Evolutionary conservation across 2,888 invertebrate species (phyloP).

Genomic region (Andrena fulva): DNA sequence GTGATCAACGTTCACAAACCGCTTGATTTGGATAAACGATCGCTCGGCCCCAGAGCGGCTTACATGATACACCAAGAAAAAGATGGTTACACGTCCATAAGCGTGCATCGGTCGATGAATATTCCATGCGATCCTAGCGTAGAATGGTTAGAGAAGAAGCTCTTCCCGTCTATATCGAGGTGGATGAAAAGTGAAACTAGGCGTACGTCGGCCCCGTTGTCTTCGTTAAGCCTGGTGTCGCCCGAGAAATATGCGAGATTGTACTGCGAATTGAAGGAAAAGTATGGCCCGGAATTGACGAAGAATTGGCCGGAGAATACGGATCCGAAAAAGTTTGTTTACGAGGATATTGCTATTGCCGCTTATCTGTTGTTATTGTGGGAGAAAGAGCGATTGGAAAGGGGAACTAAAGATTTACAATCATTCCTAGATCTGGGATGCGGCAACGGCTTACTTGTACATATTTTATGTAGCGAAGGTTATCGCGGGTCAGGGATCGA

Average conservation of each 20-base stretch:
- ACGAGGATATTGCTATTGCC: slow-evolving; percentile 98
- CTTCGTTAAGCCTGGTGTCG: slow-evolving; percentile 89
- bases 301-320: slow-evolving; percentile 97
- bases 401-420: slow-evolving; percentile 83
- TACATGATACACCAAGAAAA: slow-evolving; percentile 74
- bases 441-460: slow-evolving; percentile 97
- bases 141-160: slow-evolving; percentile 86
- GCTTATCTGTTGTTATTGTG: slow-evolving; percentile 93
- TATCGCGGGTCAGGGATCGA: slow-evolving; percentile 93
- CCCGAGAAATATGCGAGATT: slow-evolving; percentile 89
- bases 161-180: slow-evolving; percentile 88
- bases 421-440: slow-evolving; percentile 98
- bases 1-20: slow-evolving; percentile 86
- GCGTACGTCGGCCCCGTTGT: slow-evolving; percentile 55
- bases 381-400: slow-evolving; percentile 87
- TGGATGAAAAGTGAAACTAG: slow-evolving; percentile 86
- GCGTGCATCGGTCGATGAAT: slow-evolving; percentile 33
- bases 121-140: slow-evolving; percentile 64
- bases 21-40: slow-evolving; percentile 81
- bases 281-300: slow-evolving; percentile 91
- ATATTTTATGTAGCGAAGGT: slow-evolving; percentile 94
- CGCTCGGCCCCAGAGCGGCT: slow-evolving; percentile 82
- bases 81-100: slow-evolving; percentile 60
- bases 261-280: slow-evolving; percentile 91
- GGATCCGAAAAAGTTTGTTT: slow-evolving; percentile 97